Evolutionary conservation across 2,113 vertebrate genomes (phyloP).

Genomic region (Astur gentilis): DNA sequence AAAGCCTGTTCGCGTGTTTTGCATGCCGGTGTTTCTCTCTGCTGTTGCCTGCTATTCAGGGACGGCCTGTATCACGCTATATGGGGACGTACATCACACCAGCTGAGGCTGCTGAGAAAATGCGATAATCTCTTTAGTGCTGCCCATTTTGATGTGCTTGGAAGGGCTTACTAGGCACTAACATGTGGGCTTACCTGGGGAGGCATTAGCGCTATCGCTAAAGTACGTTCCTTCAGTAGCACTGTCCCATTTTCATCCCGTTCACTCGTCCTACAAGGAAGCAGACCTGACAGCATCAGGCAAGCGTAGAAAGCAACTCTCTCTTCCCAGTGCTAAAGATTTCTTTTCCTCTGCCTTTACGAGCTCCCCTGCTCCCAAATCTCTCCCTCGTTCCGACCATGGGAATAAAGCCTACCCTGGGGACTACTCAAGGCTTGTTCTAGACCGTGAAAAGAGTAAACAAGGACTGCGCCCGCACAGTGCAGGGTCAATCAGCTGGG

Average conservation of each 20-base stretch:
- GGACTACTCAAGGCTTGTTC: neutral
- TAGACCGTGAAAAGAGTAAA: neutral
- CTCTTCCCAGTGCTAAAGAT: neutral
- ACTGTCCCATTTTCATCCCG: neutral
- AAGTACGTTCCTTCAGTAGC: neutral
- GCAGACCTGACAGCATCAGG: neutral
- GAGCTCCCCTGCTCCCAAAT: neutral
- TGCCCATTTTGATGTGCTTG: neutral
- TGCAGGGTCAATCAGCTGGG: neutral
- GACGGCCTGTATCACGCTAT: neutral
- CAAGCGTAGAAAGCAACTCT: neutral
- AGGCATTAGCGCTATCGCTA: neutral
- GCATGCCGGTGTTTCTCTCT: neutral
- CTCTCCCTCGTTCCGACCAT: neutral
- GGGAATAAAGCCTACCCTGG: neutral
- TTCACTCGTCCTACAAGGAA: neutral
- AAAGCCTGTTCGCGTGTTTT: neutral
- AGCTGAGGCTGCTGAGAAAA: slow-evolving; percentile 4
- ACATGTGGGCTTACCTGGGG: neutral
- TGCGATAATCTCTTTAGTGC: slow-evolving; percentile 5
- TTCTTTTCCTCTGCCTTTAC: neutral
- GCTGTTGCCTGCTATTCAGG: neutral
- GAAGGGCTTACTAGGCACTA: neutral
- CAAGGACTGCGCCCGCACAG: neutral
- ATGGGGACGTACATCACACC: neutral